Conservation (phyloP, 92 coral and sea anemone genomes). For the Zoanthus solanderi region DNA sequence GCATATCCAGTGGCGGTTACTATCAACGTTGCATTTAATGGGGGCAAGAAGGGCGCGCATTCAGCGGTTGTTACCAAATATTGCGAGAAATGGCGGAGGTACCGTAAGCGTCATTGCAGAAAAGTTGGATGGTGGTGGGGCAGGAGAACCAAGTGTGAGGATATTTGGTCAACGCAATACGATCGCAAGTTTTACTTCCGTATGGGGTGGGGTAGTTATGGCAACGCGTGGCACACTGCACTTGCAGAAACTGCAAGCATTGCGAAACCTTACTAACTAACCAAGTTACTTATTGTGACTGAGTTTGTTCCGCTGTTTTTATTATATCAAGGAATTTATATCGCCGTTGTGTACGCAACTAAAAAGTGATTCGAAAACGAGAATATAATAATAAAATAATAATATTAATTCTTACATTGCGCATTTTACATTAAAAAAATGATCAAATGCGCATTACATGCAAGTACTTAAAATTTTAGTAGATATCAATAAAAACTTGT, state of each 20-base stretch:
- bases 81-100: slow-evolving; percentile 11
- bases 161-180: slow-evolving; percentile 33
- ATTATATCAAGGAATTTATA: too few relatives aligned
- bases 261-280: slow-evolving; percentile 5
- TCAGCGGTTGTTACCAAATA: slow-evolving; percentile 55
- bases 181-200: slow-evolving; percentile 35
- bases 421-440: too few relatives aligned
- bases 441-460: too few relatives aligned
- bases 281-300: too few relatives aligned
- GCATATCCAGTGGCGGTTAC: slow-evolving; percentile 37
- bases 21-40: not conserved
- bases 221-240: slow-evolving; percentile 62
- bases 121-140: slow-evolving; percentile 41
- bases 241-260: not conserved
- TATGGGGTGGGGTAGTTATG: slow-evolving; percentile 63
- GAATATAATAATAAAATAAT: too few relatives aligned
- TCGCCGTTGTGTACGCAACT: too few relatives aligned
- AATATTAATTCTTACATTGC: too few relatives aligned
- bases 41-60: not conserved
- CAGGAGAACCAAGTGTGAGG: slow-evolving; percentile 12
- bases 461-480: too few relatives aligned
- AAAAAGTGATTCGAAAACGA: too few relatives aligned
- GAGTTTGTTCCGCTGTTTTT: too few relatives aligned
- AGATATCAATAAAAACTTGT: too few relatives aligned
- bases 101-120: slow-evolving; percentile 45